Evolutionary conservation across 2,797 vertebrate genomes (phyloP), one percentile per base, ranked within the genome.

Genomic region (Macrochelys suwanniensis): DNA sequence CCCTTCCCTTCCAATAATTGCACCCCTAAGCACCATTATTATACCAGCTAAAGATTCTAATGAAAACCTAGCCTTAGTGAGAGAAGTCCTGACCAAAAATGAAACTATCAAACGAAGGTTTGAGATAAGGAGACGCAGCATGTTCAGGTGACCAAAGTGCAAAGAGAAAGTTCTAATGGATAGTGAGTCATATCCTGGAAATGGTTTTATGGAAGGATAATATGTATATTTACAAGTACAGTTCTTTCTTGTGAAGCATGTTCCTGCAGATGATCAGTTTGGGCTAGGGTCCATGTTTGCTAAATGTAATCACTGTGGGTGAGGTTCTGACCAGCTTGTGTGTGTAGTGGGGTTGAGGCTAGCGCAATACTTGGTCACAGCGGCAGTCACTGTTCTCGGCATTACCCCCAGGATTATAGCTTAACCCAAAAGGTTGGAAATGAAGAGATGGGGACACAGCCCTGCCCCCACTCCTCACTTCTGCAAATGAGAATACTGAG

Each of bases 111-210:
- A 85, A 94, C 80, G 86, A 19, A 89, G 85, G 42, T 59, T 82
- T 94, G 90, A 95, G 92, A 92, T 93, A 88, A 92, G 94, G 57
- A 87, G 88, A 11, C 21, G 33, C 31, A 26, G n/a, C 79, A 23
- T 78, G 17, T 92, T 77, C 74, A 89, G 21, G 85, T 56, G 74
- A 89, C 28, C 8, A 49, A 89, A 92, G 80, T 68, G 80, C 85
- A 89, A 96, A 82, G 74, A 90, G 77, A 83, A 78, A 61, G 25
- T 42, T 81, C 53, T 54, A n/a, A n/a, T 54, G n/a, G 11, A 23
- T 53, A 56, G 91, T 51, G 95, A 96, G 97, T 74, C 42, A 33
- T 12, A 97, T 95, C 93, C 95, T 95, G 95, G 93, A 95, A 94
- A 50, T 42, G 71, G 59, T 91, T 88, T 84, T 68, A 51, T 78